A percentile compares a stretch with the other conserved stretches of the same genome.
Evolutionary conservation across 2,888 invertebrate species (phyloP).

Genomic region (Temnothorax rugatulus): DNA sequence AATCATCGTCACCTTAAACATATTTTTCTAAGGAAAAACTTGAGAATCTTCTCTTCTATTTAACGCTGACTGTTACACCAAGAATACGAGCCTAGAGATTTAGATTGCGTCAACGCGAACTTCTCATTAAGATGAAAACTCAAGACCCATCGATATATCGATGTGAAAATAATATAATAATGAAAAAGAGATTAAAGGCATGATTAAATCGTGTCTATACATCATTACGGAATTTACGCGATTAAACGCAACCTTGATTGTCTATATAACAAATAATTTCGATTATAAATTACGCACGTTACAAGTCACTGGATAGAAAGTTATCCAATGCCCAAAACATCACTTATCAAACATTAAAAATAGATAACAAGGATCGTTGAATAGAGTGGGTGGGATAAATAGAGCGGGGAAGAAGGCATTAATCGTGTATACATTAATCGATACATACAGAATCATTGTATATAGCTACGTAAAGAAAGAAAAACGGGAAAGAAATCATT

Average conservation of each 20-base stretch:
- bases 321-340: slow-evolving; percentile 22
- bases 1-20: neutral
- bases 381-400: neutral
- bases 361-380: slow-evolving; percentile 45
- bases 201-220: slow-evolving; percentile 6
- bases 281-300: slow-evolving; percentile 13
- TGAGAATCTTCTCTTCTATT: neutral
- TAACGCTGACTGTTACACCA: neutral
- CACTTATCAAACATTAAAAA: slow-evolving; percentile 43
- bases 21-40: neutral
- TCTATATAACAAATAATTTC: slow-evolving; percentile 32
- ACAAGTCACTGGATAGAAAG: neutral
- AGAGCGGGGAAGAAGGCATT: neutral
- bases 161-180: slow-evolving; percentile 23
- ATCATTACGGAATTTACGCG: neutral
- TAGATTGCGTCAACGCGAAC: neutral
- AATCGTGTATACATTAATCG: slow-evolving; percentile 17
- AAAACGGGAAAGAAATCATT: slow-evolving; percentile 8
- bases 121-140: neutral
- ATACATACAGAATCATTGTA: slow-evolving; percentile 25
- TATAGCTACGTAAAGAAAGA: slow-evolving; percentile 1
- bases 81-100: neutral
- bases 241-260: slow-evolving; percentile 24
- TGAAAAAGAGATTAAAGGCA: slow-evolving; percentile 4
- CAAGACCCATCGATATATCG: slow-evolving; percentile 10